Base-by-base conservation (phyloP, 2,888 invertebrate species). In the Apotomis betuletana region DNA sequence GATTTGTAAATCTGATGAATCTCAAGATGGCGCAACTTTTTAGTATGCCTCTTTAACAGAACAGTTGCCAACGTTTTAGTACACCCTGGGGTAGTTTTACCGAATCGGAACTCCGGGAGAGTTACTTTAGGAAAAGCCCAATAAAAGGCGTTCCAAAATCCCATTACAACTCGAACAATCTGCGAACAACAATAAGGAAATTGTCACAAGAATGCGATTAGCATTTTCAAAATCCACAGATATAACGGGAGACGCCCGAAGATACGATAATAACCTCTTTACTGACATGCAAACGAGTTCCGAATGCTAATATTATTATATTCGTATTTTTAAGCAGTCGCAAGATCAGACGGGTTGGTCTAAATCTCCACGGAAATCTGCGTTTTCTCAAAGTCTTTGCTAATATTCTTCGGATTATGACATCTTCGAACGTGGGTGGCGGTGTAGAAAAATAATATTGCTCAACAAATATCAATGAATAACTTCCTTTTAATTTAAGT, bases 181-280 rank as follows among this genome's bases (percentile, higher is more conserved):
- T 67, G 62, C 63, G 15, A 72, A 68, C 59, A 63, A 59, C 68
- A 68, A 62, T 60, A 61, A 67, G 60, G 41, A 67, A 65, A 65
- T 65, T 65, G 38, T 51, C 55, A 49, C 13, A 38, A 67, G 46
- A 71, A 58, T 57, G 52, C 57, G 51, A 72, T 62, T 67, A 61
- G 49, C 70, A 67, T 65, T 55, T 67, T 70, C 15, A n/a, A 6
- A 6, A 36, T 36, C 27, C 9, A 60, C 36, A 44, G 27, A n/a
- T 57, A 12, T 15, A 59, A 54, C 27, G n/a, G 52, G 52, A 41
- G n/a, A 10, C 36, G 27, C 41, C 52, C 52, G 10, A 46, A 27
- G 27, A 61, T 54, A 55, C 13, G 61, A 61, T 13, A 61, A 69
- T 49, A 46, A 44, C 44, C 46, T 38, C 46, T 38, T 27, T 58